Base-by-base conservation (phyloP, 2,888 invertebrate species). In the Pollenia amentaria region DNA sequence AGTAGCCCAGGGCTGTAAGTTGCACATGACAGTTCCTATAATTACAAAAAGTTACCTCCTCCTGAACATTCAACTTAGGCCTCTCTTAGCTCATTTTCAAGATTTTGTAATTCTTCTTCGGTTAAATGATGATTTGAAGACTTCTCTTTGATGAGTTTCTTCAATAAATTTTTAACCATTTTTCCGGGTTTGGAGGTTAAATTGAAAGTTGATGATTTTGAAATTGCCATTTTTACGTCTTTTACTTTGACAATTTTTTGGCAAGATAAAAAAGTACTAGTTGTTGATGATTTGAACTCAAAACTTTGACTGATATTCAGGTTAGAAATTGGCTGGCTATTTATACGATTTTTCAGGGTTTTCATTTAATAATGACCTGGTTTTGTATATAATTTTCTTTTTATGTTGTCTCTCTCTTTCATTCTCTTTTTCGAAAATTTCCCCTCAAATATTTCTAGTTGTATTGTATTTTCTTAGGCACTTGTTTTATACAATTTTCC, bases 171-270 rank as follows among this genome's bases (percentile, higher is more conserved):
- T 55, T 55, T 55, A 55, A 55, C 55, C 55, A 55, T 21, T 55
- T 55, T 55, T 4, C 55, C 18, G 21, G 55, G 11, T 9, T 51
- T 51, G 7, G 9, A 6, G 2, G 51, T 9, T 1, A 51, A 16
- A 16, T 51, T 51, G 9, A 16, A 51, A 2, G 14, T 51, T 55
- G 12, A 12, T 55, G 21, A 10, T 21, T 10, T 18, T 9, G 21
- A 55, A 55, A 21, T 55, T 55, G 55, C 55, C 55, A 55, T 55
- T 55, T 55, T 55, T 21, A 55, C 3, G 21, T 6, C 51, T 12
- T 21, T 55, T 55, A 21, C 3, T 21, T 55, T 55, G 1, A 21
- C 6, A 21, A 18, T 10, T 21, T 10, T 21, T 21, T 55, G 1
- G 21, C 18, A 55, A 18, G 10, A 2, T 9, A 53, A 53, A 29